A percentile compares a stretch with the other conserved stretches of the same genome.
Conservation (phyloP, 2,797 vertebrate species). For the Scolopax rusticola region DNA sequence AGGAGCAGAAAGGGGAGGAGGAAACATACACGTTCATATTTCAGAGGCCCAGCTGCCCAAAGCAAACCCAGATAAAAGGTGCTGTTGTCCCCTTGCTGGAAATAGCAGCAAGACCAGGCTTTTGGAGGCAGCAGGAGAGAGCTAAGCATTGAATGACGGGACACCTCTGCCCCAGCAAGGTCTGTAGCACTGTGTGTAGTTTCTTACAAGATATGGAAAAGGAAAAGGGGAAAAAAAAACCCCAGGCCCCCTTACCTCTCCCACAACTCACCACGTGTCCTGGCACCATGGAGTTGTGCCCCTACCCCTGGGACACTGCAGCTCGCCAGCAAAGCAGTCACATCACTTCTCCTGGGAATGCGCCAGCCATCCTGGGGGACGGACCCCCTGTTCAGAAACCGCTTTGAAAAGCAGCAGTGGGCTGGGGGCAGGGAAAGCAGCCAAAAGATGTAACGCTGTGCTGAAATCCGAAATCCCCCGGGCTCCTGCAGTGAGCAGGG, state of each 20-base stretch:
- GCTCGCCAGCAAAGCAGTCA: background rate
- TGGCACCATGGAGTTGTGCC: fast-evolving
- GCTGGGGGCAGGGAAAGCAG: background rate
- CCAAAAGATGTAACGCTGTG: background rate
- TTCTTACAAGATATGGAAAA: background rate
- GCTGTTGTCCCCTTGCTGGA: background rate
- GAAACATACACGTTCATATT: slow-evolving; percentile 5
- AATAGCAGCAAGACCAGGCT: background rate
- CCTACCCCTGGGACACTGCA: fast-evolving
- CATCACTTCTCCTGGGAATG: background rate
- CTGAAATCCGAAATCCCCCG: background rate
- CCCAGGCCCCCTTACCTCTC: background rate
- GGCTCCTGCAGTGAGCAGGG: background rate
- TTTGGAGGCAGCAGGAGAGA: background rate
- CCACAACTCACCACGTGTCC: fast-evolving
- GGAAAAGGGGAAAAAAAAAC: background rate
- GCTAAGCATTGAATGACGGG: background rate
- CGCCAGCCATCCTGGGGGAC: fast-evolving
- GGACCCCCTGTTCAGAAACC: background rate
- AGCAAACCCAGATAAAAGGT: slow-evolving; percentile 25
- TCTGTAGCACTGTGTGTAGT: background rate
- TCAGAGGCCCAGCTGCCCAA: background rate
- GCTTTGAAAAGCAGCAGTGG: background rate
- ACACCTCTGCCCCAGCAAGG: background rate
- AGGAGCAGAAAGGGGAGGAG: background rate